Conservation (phyloP, 2,797 vertebrate genomes). For the Dipus sagitta region DNA sequence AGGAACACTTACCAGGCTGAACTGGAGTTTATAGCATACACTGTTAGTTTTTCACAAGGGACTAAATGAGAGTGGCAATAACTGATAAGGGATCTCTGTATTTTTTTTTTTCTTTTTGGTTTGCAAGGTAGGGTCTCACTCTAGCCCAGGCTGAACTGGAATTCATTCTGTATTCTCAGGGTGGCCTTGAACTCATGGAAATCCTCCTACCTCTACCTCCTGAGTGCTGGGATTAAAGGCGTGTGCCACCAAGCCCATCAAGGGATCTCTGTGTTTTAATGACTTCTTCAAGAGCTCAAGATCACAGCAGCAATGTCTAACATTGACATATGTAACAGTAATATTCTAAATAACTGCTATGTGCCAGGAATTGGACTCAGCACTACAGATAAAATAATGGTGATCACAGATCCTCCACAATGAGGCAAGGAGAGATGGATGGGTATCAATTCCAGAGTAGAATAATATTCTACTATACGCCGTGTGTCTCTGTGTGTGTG, state of each 20-base stretch:
- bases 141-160: too few relatives aligned
- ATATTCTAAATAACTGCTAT: neutral
- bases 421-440: accelerated
- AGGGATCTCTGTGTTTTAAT: slow-evolving; percentile 23
- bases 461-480: neutral
- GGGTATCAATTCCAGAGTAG: neutral
- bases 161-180: too few relatives aligned
- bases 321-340: slow-evolving; percentile 27
- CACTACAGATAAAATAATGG: neutral
- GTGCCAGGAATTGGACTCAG: neutral
- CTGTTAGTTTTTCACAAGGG: neutral
- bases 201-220: too few relatives aligned
- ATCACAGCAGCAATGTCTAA: neutral
- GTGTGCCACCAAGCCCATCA: too few relatives aligned
- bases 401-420: neutral
- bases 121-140: too few relatives aligned
- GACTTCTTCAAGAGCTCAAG: slow-evolving; percentile 10
- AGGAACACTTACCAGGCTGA: neutral
- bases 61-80: slow-evolving; percentile 13
- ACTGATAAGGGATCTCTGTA: neutral
- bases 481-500: too few relatives aligned
- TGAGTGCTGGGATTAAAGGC: too few relatives aligned
- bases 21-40: neutral
- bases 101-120: neutral
- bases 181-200: too few relatives aligned